Evolutionary conservation across 2,888 invertebrate species (phyloP).

Genomic region (Iphiclides podalirius): DNA sequence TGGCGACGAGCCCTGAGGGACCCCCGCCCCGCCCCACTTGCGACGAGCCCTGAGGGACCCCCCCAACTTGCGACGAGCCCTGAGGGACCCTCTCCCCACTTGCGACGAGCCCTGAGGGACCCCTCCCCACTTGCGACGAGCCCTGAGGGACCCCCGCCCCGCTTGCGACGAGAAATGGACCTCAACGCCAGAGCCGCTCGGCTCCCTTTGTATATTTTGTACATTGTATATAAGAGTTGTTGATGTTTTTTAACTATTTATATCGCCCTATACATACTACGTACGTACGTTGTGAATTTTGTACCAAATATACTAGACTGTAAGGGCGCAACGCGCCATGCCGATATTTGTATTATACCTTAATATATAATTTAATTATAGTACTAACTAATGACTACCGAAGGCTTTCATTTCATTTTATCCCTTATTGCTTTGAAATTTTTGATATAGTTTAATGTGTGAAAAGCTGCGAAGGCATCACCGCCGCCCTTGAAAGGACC

Average conservation of each 20-base stretch:
- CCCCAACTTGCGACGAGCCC: too few species aligned
- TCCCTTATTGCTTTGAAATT: too few species aligned
- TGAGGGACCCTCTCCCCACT: too few species aligned
- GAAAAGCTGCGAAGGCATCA: too few species aligned
- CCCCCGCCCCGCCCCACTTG: constrained; percentile 1
- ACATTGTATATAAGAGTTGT: constrained; percentile 76
- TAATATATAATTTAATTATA: constrained; percentile 30
- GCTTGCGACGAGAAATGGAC: too few species aligned
- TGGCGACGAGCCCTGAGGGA: constrained; percentile 19
- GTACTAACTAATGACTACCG: constrained; percentile 22
- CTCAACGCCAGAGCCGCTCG: too few species aligned
- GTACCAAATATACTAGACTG: constrained; percentile 69
- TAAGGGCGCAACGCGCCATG: constrained; percentile 29
- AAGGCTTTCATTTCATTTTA: constrained; percentile 3
- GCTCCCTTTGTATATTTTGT: constrained; percentile 73
- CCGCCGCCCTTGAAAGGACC: too few species aligned
- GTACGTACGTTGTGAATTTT: constrained; percentile 76
- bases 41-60: constrained; percentile 20
- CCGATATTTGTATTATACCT: constrained; percentile 35
- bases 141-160: too few species aligned
- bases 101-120: too few species aligned
- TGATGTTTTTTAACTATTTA: constrained; percentile 76
- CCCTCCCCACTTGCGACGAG: too few species aligned
- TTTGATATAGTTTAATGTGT: too few species aligned
- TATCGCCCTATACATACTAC: constrained; percentile 64